phyloP scores from a whole-genome alignment of 2,797 vertebrate species.

The Dendrocincla tyrannina region DNA sequence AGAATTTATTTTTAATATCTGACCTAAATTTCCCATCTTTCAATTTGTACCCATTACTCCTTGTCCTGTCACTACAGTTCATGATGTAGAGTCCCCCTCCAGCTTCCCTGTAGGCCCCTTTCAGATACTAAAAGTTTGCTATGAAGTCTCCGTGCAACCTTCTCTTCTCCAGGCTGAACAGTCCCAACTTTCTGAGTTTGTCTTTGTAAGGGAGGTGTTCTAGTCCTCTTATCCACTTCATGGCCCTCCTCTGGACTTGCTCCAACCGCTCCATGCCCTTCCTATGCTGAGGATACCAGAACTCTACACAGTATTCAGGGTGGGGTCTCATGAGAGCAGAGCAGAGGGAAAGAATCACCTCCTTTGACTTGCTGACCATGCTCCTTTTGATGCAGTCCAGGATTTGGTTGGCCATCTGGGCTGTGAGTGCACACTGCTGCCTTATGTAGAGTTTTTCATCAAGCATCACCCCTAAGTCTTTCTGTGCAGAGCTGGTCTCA shows the following conservation, averaged over 20 bases:
- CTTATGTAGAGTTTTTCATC: not conserved
- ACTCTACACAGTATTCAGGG: accelerated
- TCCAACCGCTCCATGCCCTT: not conserved
- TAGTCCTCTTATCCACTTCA: not conserved
- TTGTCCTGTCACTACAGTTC: not conserved
- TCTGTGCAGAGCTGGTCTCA: not conserved
- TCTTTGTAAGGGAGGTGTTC: not conserved
- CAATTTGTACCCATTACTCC: not conserved
- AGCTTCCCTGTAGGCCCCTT: not conserved
- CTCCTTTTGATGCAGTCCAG: not conserved
- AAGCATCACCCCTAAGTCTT: accelerated
- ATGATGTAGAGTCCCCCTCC: too few relatives aligned
- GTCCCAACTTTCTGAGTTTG: not conserved
- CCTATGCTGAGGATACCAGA: not conserved
- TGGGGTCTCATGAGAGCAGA: not conserved
- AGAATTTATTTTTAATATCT: not conserved
- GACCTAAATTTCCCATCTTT: not conserved
- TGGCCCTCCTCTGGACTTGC: not conserved
- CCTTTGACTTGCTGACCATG: accelerated
- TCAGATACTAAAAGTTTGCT: not conserved
- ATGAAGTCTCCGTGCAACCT: not conserved
- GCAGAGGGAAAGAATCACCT: not conserved
- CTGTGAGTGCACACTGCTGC: not conserved
- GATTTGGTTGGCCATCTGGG: not conserved
- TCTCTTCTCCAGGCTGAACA: not conserved